phyloP scores from a whole-genome alignment of 1,140 invertebrate species.

The Globodera ellingtonae region DNA sequence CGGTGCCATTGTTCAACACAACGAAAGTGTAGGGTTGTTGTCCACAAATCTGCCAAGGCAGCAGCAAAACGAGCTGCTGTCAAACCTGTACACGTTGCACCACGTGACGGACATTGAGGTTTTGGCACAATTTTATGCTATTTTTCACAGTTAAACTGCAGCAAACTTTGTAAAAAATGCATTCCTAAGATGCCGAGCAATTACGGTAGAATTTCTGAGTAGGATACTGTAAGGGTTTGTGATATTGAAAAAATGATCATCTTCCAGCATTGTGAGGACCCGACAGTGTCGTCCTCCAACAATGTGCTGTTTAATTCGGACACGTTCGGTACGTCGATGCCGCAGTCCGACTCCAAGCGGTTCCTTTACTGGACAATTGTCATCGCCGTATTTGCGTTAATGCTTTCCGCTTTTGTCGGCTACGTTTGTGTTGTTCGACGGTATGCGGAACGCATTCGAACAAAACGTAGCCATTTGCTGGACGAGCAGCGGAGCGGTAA shows the following conservation, averaged over 20 bases:
- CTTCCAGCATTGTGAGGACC: slow-evolving; percentile 1
- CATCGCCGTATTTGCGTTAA: slow-evolving; percentile 20
- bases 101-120: slow-evolving; percentile 37
- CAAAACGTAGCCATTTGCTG: background rate
- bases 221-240: too few relatives aligned
- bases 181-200: too few relatives aligned
- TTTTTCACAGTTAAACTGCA: background rate
- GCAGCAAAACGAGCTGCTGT: slow-evolving; percentile 15
- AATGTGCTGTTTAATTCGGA: slow-evolving; percentile 12
- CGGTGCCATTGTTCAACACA: slow-evolving; percentile 14
- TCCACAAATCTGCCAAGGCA: slow-evolving; percentile 26
- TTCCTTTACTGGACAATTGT: slow-evolving; percentile 29
- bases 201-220: too few relatives aligned
- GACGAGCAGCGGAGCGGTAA: slow-evolving; percentile 15
- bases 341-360: background rate
- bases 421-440: slow-evolving; percentile 39
- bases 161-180: too few relatives aligned
- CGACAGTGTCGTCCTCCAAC: background rate
- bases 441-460: slow-evolving; percentile 27
- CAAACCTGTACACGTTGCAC: slow-evolving; percentile 25
- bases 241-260: background rate
- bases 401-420: slow-evolving; percentile 35
- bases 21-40: slow-evolving; percentile 23
- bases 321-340: background rate
- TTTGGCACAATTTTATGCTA: background rate